Evolutionary conservation across 2,888 invertebrate genomes (phyloP).

Genomic region (Spatulosminthurus flaviceps): DNA sequence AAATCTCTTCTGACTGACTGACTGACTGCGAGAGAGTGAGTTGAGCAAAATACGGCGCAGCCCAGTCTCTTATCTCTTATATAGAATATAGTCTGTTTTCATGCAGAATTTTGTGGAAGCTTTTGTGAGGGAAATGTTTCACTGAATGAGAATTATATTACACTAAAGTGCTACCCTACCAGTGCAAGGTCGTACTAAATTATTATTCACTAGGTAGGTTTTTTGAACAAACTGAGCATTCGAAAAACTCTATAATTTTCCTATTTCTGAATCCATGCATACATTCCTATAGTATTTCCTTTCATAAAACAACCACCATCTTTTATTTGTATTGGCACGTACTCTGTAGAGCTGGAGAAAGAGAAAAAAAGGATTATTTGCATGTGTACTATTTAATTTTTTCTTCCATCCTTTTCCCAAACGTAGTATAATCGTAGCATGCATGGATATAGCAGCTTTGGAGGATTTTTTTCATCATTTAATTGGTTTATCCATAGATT

Average conservation of each 20-base stretch:
- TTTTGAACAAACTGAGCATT: not conserved
- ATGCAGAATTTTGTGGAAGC: not conserved
- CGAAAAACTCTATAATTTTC: not conserved
- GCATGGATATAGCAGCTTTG: no score
- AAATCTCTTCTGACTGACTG: not conserved
- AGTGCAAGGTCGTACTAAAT: constrained; percentile 9
- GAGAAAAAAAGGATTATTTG: no score
- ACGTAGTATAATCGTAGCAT: no score
- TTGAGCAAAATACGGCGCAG: not conserved
- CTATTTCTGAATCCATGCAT: not conserved
- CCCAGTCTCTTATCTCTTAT: not conserved
- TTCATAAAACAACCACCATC: no score
- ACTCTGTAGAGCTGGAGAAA: no score
- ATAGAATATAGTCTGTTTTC: not conserved
- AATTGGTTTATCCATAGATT: no score
- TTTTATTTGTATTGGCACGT: no score
- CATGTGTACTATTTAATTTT: no score
- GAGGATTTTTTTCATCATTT: no score
- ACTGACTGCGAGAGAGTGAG: no score
- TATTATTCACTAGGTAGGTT: not conserved
- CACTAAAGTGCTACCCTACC: not conserved
- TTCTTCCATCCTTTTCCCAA: no score
- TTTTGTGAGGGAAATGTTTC: not conserved
- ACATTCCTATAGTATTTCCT: no score
- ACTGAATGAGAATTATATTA: not conserved